Evolutionary conservation across 2,113 vertebrate species (phyloP).

Genomic region (Protobothrops mucrosquamatus): DNA sequence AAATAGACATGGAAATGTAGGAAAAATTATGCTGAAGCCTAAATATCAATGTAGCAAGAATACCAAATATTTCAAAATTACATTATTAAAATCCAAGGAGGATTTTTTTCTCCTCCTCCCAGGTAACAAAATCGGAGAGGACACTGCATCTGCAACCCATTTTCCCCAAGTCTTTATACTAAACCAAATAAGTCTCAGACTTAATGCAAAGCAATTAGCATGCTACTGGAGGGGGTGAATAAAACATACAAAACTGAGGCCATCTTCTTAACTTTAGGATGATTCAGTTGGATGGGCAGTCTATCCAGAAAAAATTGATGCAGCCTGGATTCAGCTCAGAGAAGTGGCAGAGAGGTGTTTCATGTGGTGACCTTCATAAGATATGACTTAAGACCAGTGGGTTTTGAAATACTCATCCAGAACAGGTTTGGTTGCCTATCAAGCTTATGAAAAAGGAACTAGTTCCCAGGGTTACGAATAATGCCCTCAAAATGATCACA

Average conservation of each 20-base stretch:
- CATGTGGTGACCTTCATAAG: background rate
- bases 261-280: background rate
- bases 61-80: background rate
- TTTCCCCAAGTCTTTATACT: background rate
- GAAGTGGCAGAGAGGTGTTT: background rate
- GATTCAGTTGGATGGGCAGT: background rate
- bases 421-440: conserved; percentile 33
- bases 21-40: background rate
- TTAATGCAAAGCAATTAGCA: background rate
- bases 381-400: background rate
- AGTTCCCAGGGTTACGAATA: conserved; percentile 41
- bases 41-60: background rate
- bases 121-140: background rate
- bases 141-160: background rate
- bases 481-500: conserved; percentile 37
- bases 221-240: background rate
- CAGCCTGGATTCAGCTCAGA: background rate
- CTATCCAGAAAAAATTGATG: background rate
- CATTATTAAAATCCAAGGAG: background rate
- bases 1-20: background rate
- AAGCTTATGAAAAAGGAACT: conserved; percentile 3
- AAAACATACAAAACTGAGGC: background rate
- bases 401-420: background rate
- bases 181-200: background rate
- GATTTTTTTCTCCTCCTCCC: background rate